Base-by-base conservation (phyloP, 2,113 vertebrate species). In the Nothobranchius furzeri region DNA sequence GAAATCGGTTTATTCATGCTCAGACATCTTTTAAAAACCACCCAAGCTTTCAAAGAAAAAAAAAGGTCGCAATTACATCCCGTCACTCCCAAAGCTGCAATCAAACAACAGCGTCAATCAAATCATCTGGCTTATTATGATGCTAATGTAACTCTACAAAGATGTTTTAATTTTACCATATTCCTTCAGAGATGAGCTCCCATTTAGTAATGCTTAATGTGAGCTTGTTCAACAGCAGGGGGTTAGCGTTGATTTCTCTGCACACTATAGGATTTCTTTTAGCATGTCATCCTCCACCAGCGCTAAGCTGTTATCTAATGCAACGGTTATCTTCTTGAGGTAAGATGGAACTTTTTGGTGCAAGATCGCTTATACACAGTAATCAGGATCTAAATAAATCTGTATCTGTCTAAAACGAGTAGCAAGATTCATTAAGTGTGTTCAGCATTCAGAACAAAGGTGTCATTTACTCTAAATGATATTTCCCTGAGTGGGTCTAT, bases 91-190 rank as follows among this genome's bases (percentile, higher is more conserved):
- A 60, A 42, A 43, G 61, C 77, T 76, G 77, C 79, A 85, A 85
- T 86, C 74, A 81, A 82, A 81, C 56, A 52, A 40, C 11, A 63
- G 57, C 82, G 79, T 81, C 75, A 86, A 61, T 83, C 79, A 87
- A 70, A 80, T 79, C 75, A 85, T 57, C 50, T 43, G 2, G 43
- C 36, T 65, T 75, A 78, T 87, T 85, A 83, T 73, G 54, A 49
- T 37, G 50, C 65, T 78, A 75, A 81, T 78, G 73, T 81, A 61
- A 70, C 62, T 7, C 60, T 51, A 71, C 25, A 76, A 54, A 69
- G 37, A 68, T 46, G 70, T 83, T 78, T 64, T 56, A 51, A 74
- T 71, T 79, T 58, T 4, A 7, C 60, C 48, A 62, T 70, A 56
- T 36, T 54, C 20, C 25, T 63, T 36, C 61, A 61, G 56, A 69